phyloP scores from a whole-genome alignment of 2,888 invertebrate species.

The Andrena chrysosceles region DNA sequence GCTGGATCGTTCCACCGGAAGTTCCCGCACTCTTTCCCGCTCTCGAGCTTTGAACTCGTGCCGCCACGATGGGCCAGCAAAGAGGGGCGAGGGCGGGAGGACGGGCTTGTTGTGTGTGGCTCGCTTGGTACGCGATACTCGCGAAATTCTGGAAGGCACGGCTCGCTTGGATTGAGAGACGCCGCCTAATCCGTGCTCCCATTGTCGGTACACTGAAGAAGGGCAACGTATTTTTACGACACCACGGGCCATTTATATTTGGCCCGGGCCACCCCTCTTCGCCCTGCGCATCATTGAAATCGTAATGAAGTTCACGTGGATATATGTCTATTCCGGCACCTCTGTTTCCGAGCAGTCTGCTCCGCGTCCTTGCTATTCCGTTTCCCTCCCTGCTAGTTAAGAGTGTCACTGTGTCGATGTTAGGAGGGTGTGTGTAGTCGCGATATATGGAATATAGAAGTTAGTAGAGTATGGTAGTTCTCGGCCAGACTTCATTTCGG shows the following conservation, averaged over 20 bases:
- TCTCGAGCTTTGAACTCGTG: constrained; percentile 79
- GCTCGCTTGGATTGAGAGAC: constrained; percentile 42
- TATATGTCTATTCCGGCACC: not conserved
- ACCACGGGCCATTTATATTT: constrained; percentile 65
- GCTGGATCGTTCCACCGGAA: constrained; percentile 77
- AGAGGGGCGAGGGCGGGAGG: constrained; percentile 2
- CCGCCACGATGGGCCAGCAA: constrained; percentile 33
- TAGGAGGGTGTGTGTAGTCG: no score
- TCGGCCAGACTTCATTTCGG: not conserved
- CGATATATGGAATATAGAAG: no score
- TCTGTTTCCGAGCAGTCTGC: no score
- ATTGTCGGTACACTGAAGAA: constrained; percentile 27
- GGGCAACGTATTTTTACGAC: constrained; percentile 52
- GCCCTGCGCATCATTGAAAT: constrained; percentile 50
- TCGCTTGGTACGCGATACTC: constrained; percentile 59
- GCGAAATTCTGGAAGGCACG: constrained; percentile 58
- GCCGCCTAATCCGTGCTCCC: constrained; percentile 47
- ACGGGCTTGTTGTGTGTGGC: constrained; percentile 8
- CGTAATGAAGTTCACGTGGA: constrained; percentile 49
- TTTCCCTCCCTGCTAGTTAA: not conserved
- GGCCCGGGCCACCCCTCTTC: constrained; percentile 28
- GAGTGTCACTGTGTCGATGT: no score
- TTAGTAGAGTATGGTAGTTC: no score
- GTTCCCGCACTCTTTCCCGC: constrained; percentile 78
- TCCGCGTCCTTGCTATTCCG: constrained; percentile 4